These are phyloP conservation scores for Octopus bimaculoides DNA, from an alignment of 1,140 invertebrate species.

Conservation along the genomic window DNA sequence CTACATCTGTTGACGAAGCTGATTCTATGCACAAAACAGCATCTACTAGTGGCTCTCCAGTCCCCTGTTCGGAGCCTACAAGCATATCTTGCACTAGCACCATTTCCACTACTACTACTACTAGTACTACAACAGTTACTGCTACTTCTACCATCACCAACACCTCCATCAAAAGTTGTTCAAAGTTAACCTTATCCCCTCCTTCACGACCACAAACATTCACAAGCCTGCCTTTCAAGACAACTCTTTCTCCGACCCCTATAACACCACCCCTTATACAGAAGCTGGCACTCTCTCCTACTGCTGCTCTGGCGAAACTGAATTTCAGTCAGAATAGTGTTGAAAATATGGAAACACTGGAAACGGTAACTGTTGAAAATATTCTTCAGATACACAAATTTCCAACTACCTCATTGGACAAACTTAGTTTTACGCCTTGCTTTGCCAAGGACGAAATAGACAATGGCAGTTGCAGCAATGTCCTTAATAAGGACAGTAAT, in stretches of 20 bases:
- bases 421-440: constrained; percentile 53
- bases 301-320: constrained; percentile 55
- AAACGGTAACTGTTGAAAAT: constrained; percentile 21
- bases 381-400: constrained; percentile 28
- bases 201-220: constrained; percentile 8
- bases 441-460: constrained; percentile 30
- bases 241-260: background rate
- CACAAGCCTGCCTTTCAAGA: constrained; percentile 9
- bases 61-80: background rate
- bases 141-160: background rate
- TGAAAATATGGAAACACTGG: constrained; percentile 19
- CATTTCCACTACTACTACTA: background rate
- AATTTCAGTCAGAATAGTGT: constrained; percentile 48
- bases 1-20: background rate
- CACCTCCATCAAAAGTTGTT: background rate
- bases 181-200: background rate
- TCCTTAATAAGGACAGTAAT: constrained; percentile 18
- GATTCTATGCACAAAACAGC: background rate
- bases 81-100: background rate
- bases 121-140: background rate
- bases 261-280: background rate
- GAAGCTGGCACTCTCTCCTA: constrained; percentile 46
- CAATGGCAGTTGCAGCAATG: constrained; percentile 17
- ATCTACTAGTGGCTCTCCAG: background rate
- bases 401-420: constrained; percentile 51